Evolutionary conservation across 2,113 vertebrate genomes (phyloP).

Genomic region (Motacilla alba): DNA sequence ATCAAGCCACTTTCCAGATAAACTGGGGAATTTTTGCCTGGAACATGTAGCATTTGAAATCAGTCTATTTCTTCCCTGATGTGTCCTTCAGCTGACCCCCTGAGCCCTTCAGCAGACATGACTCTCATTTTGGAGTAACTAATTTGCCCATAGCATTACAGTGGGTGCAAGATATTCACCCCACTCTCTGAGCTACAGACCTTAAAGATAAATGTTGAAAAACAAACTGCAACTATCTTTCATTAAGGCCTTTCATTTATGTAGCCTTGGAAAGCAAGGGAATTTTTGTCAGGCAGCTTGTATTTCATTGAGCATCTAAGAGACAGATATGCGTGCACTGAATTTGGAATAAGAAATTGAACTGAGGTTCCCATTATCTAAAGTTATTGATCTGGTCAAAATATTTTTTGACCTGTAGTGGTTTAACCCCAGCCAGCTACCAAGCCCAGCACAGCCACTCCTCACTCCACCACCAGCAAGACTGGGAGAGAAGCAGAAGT

Average conservation of each 20-base stretch:
- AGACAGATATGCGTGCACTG: neutral
- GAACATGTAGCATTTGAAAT: neutral
- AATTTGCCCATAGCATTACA: neutral
- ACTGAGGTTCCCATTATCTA: neutral
- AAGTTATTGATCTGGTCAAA: neutral
- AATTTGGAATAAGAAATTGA: neutral
- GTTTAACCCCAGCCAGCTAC: neutral
- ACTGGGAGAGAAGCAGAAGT: neutral
- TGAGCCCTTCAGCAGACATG: neutral
- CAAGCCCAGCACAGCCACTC: accelerated
- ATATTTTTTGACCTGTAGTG: neutral
- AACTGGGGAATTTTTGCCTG: neutral
- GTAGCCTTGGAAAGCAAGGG: neutral
- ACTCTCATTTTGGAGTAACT: neutral
- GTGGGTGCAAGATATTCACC: neutral
- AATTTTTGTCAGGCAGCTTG: neutral
- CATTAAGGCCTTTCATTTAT: neutral
- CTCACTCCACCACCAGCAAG: neutral
- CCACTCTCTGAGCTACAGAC: neutral
- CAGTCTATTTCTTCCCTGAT: neutral
- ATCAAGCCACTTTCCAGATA: neutral
- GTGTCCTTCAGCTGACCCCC: neutral
- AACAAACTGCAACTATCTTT: neutral
- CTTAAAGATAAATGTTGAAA: neutral
- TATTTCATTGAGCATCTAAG: neutral